These are phyloP conservation scores for Meteorus cinctellus DNA, from an alignment of 2,888 invertebrate species.

Conservation along the genomic window DNA sequence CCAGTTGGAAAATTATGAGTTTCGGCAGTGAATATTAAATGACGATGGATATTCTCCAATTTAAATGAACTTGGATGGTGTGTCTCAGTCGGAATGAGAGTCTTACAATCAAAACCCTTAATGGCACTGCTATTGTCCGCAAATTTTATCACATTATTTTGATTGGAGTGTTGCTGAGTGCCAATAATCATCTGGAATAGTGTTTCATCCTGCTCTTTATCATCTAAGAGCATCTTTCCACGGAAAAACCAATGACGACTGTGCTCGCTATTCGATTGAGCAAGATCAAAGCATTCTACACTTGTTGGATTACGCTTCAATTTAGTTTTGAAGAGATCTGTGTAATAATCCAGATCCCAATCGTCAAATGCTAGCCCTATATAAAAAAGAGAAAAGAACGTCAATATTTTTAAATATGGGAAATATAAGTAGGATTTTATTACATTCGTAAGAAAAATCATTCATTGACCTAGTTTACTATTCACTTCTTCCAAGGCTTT, in stretches of 20 bases:
- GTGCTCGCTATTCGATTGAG: slow-evolving; percentile 98
- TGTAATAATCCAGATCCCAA: slow-evolving; percentile 94
- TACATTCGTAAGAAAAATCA: background rate
- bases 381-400: slow-evolving; percentile 48
- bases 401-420: slow-evolving; percentile 14
- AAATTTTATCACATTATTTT: slow-evolving; percentile 97
- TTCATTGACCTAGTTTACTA: slow-evolving; percentile 79
- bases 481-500: slow-evolving; percentile 88
- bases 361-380: slow-evolving; percentile 92
- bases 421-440: background rate
- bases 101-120: slow-evolving; percentile 83
- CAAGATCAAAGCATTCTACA: slow-evolving; percentile 97
- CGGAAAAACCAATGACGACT: slow-evolving; percentile 98
- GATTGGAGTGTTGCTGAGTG: slow-evolving; percentile 89
- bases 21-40: slow-evolving; percentile 98
- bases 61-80: slow-evolving; percentile 78
- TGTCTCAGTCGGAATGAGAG: slow-evolving; percentile 82
- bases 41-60: slow-evolving; percentile 78
- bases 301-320: slow-evolving; percentile 95
- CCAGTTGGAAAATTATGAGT: slow-evolving; percentile 99
- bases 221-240: slow-evolving; percentile 90
- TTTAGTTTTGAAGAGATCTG: slow-evolving; percentile 86
- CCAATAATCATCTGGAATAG: slow-evolving; percentile 94
- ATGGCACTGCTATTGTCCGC: slow-evolving; percentile 98
- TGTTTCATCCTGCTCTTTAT: slow-evolving; percentile 83